Conservation (phyloP, 2,113 vertebrate species). For the Hydropotes inermis region DNA sequence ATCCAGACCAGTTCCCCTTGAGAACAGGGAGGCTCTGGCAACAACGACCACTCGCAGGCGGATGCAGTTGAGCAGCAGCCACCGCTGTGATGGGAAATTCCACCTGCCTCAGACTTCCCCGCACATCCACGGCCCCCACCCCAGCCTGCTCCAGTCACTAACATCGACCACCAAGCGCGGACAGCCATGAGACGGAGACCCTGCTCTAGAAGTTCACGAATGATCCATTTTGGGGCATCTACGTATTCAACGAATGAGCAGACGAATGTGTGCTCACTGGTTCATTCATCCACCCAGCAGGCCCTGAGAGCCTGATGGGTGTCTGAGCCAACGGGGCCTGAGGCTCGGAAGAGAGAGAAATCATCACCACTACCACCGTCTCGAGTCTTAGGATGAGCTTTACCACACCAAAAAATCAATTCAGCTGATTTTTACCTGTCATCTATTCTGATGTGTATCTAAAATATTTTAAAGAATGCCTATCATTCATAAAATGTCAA, state of each 20-base stretch:
- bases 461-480: neutral
- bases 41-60: too few relatives aligned
- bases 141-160: neutral
- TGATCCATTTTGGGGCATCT: neutral
- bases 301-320: fast-evolving
- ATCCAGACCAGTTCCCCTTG: neutral
- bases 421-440: neutral
- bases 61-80: neutral
- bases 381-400: neutral
- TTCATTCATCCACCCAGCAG: neutral
- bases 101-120: neutral
- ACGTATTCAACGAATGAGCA: neutral
- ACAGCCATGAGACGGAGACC: neutral
- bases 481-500: neutral
- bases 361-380: too few relatives aligned
- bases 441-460: neutral
- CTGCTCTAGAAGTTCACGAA: neutral
- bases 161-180: neutral
- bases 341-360: neutral
- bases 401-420: neutral
- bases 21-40: neutral
- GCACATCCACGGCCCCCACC: neutral
- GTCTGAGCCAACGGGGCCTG: neutral
- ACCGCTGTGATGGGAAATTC: too few relatives aligned
- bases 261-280: neutral